These are phyloP conservation scores for Phycodurus eques DNA, from an alignment of 2,113 vertebrate genomes.

Conservation along the genomic window DNA sequence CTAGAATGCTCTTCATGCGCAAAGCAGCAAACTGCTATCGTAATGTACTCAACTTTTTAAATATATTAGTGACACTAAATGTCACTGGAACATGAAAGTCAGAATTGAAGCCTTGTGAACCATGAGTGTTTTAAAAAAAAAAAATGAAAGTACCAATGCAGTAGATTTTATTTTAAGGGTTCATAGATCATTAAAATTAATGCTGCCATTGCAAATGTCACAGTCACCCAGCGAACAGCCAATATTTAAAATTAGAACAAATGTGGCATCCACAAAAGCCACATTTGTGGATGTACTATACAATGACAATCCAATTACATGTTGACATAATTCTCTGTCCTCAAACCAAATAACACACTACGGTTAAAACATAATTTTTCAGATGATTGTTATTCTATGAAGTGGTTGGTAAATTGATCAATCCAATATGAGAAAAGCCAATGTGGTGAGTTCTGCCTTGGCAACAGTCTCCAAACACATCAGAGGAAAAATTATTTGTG, in stretches of 20 bases:
- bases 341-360: background rate
- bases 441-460: constrained; percentile 44
- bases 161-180: background rate
- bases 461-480: constrained; percentile 26
- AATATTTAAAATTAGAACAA: background rate
- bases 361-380: constrained; percentile 36
- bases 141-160: background rate
- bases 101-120: background rate
- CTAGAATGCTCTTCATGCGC: too few relatives aligned
- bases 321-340: background rate
- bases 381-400: constrained; percentile 46
- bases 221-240: background rate
- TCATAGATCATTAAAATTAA: constrained; percentile 1
- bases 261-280: too few relatives aligned
- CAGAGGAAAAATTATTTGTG: constrained; percentile 36
- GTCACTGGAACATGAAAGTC: background rate
- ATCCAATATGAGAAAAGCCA: constrained; percentile 37
- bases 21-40: too few relatives aligned
- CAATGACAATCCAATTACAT: background rate
- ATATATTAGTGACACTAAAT: too few relatives aligned
- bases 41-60: too few relatives aligned
- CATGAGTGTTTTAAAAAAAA: background rate
- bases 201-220: background rate
- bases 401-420: constrained; percentile 51
- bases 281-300: background rate